Evolutionary conservation across 1,140 invertebrate species (phyloP), one percentile per base, ranked within the genome.

Genomic region (Eufriesea mexicana): DNA sequence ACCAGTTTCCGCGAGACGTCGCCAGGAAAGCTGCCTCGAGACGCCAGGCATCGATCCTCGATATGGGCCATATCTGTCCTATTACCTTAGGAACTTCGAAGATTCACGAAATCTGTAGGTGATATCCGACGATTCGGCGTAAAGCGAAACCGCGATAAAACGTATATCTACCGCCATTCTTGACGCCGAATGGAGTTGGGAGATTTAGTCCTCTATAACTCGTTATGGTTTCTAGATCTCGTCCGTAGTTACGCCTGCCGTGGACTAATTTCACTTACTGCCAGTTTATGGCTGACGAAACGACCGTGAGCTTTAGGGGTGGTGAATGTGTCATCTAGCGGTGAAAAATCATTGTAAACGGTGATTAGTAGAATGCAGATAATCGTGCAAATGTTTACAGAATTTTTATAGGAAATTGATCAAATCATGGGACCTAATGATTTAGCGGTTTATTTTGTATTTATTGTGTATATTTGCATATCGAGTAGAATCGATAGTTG

Each of bases 31-130:
- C n/a, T n/a, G n/a, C n/a, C n/a, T n/a, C 35, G 1, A 35, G 35
- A 35, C 35, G 35, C 35, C 35, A 35, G 54, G 57, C 61, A 82
- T 85, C 61, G 67, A 86, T 86, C 59, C 42, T 42, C 66, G 35
- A 49, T 77, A 82, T 49, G 54, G 59, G 47, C 74, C 70, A 77
- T 75, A 86, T 84, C 83, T 84, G 76, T 45, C 66, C 64, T 73
- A 86, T 86, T 80, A 84, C 20, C 54, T 70, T 14, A 6, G 45
- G 28, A 86, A 79, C 16, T 59, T n/a, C 14, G 35, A 51, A 62
- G 51, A 68, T 64, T 84, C 68, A 73, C 72, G 51, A 72, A 47
- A 82, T 79, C 59, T 85, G 18, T 74, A 79, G 78, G 61, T 74
- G 84, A 86, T 74, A 79, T 79, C 61, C 25, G 35, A 35, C 35